A percentile compares a stretch with the other conserved stretches of the same genome.
These are phyloP conservation scores for Drosophila suboccidentalis DNA, from an alignment of 2,888 invertebrate genomes.

Conservation along the genomic window DNA sequence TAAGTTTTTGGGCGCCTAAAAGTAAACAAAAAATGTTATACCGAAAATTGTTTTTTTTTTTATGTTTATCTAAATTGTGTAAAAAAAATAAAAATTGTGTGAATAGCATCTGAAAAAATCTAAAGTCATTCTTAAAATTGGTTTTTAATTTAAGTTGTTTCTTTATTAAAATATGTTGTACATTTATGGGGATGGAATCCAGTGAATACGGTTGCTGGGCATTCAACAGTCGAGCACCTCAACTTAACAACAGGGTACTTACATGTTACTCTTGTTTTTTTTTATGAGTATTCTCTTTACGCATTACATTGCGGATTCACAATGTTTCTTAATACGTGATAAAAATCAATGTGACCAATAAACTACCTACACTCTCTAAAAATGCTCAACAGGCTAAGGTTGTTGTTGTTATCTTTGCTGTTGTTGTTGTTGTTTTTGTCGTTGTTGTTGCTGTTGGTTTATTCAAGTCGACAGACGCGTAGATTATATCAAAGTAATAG, in stretches of 20 bases:
- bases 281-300: conserved; percentile 22
- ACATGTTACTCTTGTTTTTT: neutral
- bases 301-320: conserved; percentile 22
- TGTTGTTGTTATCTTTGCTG: conserved; percentile 11
- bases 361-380: conserved; percentile 24
- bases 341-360: conserved; percentile 63
- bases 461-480: conserved; percentile 39
- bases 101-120: too few relatives aligned
- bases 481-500: conserved; percentile 65
- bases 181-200: too few relatives aligned
- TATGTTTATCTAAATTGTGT: too few relatives aligned
- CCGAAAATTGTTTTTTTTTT: too few relatives aligned
- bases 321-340: conserved; percentile 36
- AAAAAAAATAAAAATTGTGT: too few relatives aligned
- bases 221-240: too few relatives aligned
- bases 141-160: too few relatives aligned
- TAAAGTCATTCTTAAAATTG: too few relatives aligned
- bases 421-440: conserved; percentile 27
- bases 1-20: too few relatives aligned
- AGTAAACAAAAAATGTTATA: too few relatives aligned
- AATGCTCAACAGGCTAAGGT: conserved; percentile 57
- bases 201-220: too few relatives aligned
- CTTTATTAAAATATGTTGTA: too few relatives aligned
- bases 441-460: conserved; percentile 36
- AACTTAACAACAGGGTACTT: neutral